phyloP scores from a whole-genome alignment of 1,140 invertebrate species.

The Physella acuta region DNA sequence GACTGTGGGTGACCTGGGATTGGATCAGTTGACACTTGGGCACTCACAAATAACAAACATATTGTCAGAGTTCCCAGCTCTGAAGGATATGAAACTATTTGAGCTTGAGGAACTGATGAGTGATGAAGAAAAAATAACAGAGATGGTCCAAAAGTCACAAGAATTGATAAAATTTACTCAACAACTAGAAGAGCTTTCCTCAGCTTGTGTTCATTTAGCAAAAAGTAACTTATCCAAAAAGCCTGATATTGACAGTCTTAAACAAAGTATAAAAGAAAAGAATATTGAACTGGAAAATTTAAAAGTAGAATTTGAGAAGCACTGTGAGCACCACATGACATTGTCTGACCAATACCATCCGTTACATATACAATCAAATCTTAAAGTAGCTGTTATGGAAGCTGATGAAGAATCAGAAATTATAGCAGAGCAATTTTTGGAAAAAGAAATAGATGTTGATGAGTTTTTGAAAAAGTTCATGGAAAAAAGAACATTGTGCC shows the following conservation, averaged over 20 bases:
- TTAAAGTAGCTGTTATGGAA: constrained; percentile 54
- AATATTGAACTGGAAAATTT: constrained; percentile 34
- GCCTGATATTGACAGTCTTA: too few species aligned
- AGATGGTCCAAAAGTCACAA: constrained; percentile 47
- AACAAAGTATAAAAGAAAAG: too few species aligned
- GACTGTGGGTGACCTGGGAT: constrained; percentile 8
- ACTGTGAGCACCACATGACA: constrained; percentile 38
- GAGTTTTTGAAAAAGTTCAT: constrained; percentile 51
- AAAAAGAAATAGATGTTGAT: constrained; percentile 55
- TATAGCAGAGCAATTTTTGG: constrained; percentile 51
- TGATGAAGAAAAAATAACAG: constrained; percentile 50
- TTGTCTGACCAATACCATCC: constrained; percentile 50
- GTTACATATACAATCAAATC: constrained; percentile 47
- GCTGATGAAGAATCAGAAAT: constrained; percentile 57
- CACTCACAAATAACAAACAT: constrained; percentile 38
- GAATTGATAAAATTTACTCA: constrained; percentile 40
- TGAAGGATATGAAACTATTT: constrained; percentile 46
- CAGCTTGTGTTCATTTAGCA: constrained; percentile 50
- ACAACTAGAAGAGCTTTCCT: constrained; percentile 42
- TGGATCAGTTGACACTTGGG: constrained; percentile 1
- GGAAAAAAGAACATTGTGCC: constrained; percentile 51
- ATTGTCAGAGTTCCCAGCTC: constrained; percentile 41
- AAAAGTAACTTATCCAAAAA: too few species aligned
- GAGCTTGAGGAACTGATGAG: constrained; percentile 41
- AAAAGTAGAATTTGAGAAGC: constrained; percentile 38